These are phyloP conservation scores for Hassar affinis DNA, from an alignment of 2,113 vertebrate genomes.

Conservation along the genomic window DNA sequence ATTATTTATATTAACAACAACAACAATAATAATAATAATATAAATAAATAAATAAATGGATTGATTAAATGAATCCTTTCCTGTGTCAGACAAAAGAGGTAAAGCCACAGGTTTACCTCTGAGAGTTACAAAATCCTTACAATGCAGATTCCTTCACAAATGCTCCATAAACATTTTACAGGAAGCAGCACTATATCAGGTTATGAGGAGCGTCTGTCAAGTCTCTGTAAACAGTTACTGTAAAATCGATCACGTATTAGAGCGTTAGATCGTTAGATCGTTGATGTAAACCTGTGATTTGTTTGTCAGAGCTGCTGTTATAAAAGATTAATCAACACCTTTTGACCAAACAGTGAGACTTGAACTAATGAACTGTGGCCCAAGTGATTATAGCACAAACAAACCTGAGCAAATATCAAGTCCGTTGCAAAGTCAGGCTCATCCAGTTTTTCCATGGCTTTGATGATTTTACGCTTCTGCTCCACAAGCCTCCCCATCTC, in stretches of 20 bases:
- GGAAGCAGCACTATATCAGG: background rate
- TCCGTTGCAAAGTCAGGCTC: slow-evolving; percentile 89
- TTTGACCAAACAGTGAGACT: background rate
- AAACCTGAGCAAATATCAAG: slow-evolving; percentile 91
- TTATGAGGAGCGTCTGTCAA: background rate
- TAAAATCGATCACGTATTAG: background rate
- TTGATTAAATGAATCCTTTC: too few relatives aligned
- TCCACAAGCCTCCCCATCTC: slow-evolving; percentile 80
- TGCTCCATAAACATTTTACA: background rate
- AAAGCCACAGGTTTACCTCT: background rate
- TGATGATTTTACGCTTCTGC: slow-evolving; percentile 79
- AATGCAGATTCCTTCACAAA: background rate
- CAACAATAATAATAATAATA: too few relatives aligned
- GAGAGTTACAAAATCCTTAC: background rate
- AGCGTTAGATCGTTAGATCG: background rate
- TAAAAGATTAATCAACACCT: background rate
- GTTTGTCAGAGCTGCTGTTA: background rate
- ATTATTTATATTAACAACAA: too few relatives aligned
- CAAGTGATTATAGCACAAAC: background rate
- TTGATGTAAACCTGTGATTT: background rate
- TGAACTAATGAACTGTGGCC: background rate
- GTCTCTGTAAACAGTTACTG: background rate
- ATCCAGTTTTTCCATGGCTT: slow-evolving; percentile 82
- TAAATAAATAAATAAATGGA: too few relatives aligned
- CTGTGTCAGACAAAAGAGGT: background rate